Evolutionary conservation across 2,113 vertebrate species (phyloP).

Genomic region (Strix uralensis): DNA sequence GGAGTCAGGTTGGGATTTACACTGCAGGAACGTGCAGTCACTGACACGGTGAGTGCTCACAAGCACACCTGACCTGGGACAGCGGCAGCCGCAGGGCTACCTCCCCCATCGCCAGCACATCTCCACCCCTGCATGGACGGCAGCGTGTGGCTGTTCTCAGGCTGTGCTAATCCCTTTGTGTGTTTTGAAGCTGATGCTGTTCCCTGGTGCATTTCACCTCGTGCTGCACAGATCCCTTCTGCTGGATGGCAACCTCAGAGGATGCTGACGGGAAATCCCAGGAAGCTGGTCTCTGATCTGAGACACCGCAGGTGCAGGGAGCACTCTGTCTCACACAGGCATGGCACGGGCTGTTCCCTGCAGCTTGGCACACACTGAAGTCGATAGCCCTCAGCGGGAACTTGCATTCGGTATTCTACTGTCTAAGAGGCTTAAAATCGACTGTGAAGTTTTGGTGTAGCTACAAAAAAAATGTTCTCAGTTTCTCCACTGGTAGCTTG

Average conservation of each 20-base stretch:
- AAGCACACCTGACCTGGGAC: not conserved
- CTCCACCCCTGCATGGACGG: not conserved
- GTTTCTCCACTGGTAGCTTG: not conserved
- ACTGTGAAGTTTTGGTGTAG: not conserved
- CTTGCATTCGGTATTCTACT: not conserved
- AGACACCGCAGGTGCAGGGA: not conserved
- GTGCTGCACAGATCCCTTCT: not conserved
- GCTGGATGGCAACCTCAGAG: not conserved
- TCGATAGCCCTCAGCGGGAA: slow-evolving; percentile 39
- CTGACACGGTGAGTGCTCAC: accelerated
- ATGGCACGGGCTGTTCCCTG: not conserved
- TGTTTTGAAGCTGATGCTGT: slow-evolving; percentile 1
- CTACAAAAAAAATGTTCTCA: not conserved
- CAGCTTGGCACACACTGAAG: not conserved
- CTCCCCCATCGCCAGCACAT: not conserved
- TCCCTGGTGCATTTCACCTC: not conserved
- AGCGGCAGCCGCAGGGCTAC: not conserved
- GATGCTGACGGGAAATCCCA: not conserved
- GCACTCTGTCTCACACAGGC: not conserved
- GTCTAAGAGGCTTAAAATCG: slow-evolving; percentile 42
- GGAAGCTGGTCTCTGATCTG: slow-evolving; percentile 32
- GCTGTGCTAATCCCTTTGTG: not conserved
- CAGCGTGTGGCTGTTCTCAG: not conserved
- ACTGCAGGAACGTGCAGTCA: not conserved
- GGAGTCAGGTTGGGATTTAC: not conserved